Evolutionary conservation across 1,140 invertebrate species (phyloP).

Genomic region (Gonioctena quinquepunctata): DNA sequence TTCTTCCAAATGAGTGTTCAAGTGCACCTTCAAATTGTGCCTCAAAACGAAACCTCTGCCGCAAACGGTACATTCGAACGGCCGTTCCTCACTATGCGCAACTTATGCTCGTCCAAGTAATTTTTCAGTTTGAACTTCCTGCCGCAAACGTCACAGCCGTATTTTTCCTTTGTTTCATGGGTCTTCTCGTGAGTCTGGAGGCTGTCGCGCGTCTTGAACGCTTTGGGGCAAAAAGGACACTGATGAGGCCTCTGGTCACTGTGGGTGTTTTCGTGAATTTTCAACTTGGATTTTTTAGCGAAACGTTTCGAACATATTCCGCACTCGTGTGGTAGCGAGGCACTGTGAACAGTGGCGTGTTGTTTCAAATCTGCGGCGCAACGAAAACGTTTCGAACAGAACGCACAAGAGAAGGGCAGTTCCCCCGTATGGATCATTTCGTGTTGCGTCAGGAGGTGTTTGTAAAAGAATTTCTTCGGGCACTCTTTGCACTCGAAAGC

Average conservation of each 20-base stretch:
- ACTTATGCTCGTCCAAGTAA: neutral
- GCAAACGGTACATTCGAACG: neutral
- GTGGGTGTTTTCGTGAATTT: neutral
- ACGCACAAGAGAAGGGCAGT: neutral
- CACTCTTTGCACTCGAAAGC: constrained; percentile 57
- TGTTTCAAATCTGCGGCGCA: neutral
- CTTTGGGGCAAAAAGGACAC: neutral
- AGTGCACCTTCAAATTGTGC: too few species aligned
- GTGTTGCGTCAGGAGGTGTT: neutral
- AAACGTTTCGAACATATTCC: neutral
- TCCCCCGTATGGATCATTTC: neutral
- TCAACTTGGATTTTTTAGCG: neutral
- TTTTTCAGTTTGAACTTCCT: neutral
- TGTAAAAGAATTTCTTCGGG: neutral
- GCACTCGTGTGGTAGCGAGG: neutral
- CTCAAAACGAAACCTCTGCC: too few species aligned
- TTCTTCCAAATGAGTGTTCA: too few species aligned
- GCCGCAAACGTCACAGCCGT: neutral
- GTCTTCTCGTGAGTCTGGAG: neutral
- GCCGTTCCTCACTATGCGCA: neutral
- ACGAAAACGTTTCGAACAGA: neutral
- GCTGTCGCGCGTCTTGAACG: neutral
- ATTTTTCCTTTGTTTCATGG: neutral
- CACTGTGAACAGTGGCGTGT: neutral
- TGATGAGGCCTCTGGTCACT: neutral